A percentile compares a stretch with the other conserved stretches of the same genome.
phyloP scores from a whole-genome alignment of 1,140 invertebrate species.

The Harpegnathos saltator region DNA sequence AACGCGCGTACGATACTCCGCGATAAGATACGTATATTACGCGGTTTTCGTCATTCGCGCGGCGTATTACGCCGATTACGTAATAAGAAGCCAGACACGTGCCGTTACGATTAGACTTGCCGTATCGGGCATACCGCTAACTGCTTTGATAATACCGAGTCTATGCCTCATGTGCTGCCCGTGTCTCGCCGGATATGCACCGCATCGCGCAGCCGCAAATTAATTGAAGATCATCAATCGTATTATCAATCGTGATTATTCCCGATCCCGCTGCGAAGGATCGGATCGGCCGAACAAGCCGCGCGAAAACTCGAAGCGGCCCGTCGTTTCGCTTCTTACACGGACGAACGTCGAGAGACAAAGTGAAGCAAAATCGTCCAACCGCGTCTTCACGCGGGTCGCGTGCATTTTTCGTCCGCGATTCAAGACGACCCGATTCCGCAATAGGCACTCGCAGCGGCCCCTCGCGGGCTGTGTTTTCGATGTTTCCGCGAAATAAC shows the following conservation, averaged over 20 bases:
- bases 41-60: neutral
- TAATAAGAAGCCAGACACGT: conserved; percentile 12
- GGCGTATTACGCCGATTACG: neutral
- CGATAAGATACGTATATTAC: conserved; percentile 5
- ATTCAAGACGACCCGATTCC: no score
- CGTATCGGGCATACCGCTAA: conserved; percentile 6
- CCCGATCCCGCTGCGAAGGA: no score
- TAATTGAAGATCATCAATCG: neutral
- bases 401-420: no score
- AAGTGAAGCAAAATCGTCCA: no score
- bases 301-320: no score
- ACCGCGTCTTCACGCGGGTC: no score
- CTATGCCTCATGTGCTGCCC: neutral
- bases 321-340: no score
- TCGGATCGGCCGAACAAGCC: no score
- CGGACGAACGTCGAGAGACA: no score
- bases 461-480: neutral
- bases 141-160: conserved; percentile 33
- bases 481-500: neutral
- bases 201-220: neutral
- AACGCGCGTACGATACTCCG: neutral
- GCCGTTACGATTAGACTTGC: conserved; percentile 7
- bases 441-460: no score
- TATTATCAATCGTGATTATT: no score
- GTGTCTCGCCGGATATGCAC: neutral